A percentile compares a stretch with the other conserved stretches of the same genome.
Evolutionary conservation across 2,797 vertebrate genomes (phyloP).

Genomic region (Hydrolagus colliei): DNA sequence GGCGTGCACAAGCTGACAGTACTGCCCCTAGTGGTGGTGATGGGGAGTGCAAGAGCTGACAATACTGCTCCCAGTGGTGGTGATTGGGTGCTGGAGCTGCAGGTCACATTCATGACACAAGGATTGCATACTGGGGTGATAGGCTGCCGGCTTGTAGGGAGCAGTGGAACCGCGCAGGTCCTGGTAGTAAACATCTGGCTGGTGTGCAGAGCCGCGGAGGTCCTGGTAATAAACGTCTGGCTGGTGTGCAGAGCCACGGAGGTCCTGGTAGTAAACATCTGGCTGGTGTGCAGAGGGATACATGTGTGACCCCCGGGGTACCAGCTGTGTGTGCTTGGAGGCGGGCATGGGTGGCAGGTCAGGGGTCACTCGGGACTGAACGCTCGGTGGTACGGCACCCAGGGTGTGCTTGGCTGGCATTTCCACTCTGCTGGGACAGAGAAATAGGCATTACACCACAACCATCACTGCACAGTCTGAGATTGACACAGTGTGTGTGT

Average conservation of each 20-base stretch:
- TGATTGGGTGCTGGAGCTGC: too few species aligned
- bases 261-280: conserved; percentile 81
- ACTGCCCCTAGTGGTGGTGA: too few species aligned
- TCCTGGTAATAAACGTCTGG: conserved; percentile 82
- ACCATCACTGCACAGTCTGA: too few species aligned
- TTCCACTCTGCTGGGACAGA: conserved; percentile 2
- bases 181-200: conserved; percentile 78
- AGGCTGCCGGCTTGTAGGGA: conserved; percentile 77
- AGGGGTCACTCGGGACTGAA: conserved; percentile 66
- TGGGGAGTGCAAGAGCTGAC: too few species aligned
- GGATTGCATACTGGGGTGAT: conserved; percentile 66
- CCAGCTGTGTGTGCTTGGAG: conserved; percentile 76
- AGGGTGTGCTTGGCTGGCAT: conserved; percentile 60
- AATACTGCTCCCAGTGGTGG: too few species aligned
- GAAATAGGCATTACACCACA: too few species aligned
- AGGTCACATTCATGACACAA: neutral
- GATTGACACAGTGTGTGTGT: too few species aligned
- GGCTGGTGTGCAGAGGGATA: conserved; percentile 68
- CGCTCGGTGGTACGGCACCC: conserved; percentile 68
- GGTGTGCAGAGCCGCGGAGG: conserved; percentile 71
- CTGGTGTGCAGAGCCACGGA: conserved; percentile 68
- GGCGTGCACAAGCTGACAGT: too few species aligned
- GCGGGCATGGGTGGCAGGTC: conserved; percentile 72
- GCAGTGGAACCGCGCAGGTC: conserved; percentile 59
- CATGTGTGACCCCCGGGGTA: conserved; percentile 73